Evolutionary conservation across 2,113 vertebrate genomes (phyloP), one percentile per base, ranked within the genome.

Genomic region (Campylomormyrus numenius): DNA sequence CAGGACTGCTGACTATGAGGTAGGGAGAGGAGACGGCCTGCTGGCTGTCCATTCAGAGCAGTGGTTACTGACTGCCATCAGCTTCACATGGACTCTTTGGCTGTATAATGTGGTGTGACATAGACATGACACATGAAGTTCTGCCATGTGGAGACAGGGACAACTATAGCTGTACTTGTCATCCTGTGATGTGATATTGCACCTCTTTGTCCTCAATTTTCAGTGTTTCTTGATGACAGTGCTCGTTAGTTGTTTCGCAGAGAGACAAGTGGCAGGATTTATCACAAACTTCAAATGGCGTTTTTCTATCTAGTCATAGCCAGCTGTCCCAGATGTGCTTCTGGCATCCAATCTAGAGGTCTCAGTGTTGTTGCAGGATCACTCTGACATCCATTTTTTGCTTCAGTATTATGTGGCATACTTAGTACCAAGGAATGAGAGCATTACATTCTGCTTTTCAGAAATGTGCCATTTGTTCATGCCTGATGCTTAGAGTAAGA

Each of bases 1-100:
- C 93, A 94, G 92, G 92, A 96, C 95, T 2, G 94, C 94, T 0
- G 94, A 96, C 80, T 96, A 96, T 45, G 96, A 96, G 92, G 96
- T 95, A 84, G 93, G n/a, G 62, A 13, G 4, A 42, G 27, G 74
- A 77, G 35, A 77, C 2, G 11, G 31, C 15, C 27, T 77, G 70
- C 4, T 15, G 70, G 3, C 66, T 31, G n/a, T 74, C 9, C 27
- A 35, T 35, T 35, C 66, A 15, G 66, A 74, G n/a, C 27, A 74
- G 27, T 13, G 66, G 1, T 74, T 27, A 27, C 27, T 87, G 49
- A 27, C 66, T 39, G 45, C 49, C 4, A 4, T 35, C 66, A 27
- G 31, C 66, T 31, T 27, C 9, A 31, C 66, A 70, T 31, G 27
- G 27, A n/a, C 10, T 35, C 13, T n/a, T 66, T 70, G 66, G 3